These are phyloP conservation scores for Arvicola amphibius DNA, from an alignment of 2,797 vertebrate genomes.

Conservation along the genomic window DNA sequence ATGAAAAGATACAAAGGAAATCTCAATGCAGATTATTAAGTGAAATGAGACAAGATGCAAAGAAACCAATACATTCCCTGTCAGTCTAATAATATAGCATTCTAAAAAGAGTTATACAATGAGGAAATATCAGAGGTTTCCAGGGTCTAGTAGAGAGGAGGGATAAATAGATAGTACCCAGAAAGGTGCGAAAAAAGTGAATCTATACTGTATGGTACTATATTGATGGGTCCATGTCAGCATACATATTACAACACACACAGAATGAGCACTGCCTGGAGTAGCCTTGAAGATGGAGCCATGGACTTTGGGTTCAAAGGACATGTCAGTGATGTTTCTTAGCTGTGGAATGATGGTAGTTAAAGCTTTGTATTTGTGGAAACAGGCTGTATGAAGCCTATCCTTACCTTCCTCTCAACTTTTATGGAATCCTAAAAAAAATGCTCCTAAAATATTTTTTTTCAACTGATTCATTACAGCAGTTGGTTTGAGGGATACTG, in stretches of 20 bases:
- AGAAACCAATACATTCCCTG: not conserved
- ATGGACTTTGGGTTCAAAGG: not conserved
- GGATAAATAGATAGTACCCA: not conserved
- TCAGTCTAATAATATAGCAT: not conserved
- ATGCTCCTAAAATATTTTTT: not conserved
- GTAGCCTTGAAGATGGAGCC: not conserved
- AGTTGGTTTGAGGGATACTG: not conserved
- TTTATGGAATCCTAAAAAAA: not conserved
- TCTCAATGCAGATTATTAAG: not conserved
- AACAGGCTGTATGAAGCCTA: too few relatives aligned
- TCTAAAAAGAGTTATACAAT: not conserved
- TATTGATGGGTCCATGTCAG: not conserved
- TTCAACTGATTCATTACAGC: not conserved
- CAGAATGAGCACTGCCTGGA: not conserved
- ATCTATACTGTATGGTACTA: not conserved
- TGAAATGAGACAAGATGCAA: conserved; percentile 1
- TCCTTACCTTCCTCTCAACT: not conserved
- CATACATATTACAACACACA: not conserved
- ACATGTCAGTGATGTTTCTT: not conserved
- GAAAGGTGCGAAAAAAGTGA: not conserved
- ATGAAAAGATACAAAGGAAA: not conserved
- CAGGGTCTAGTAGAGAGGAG: not conserved
- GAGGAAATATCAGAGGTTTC: not conserved
- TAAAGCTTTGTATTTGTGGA: not conserved
- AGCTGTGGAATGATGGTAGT: not conserved